Base-by-base conservation (phyloP, 1,140 invertebrate genomes). In the Trichonephila inaurata region DNA sequence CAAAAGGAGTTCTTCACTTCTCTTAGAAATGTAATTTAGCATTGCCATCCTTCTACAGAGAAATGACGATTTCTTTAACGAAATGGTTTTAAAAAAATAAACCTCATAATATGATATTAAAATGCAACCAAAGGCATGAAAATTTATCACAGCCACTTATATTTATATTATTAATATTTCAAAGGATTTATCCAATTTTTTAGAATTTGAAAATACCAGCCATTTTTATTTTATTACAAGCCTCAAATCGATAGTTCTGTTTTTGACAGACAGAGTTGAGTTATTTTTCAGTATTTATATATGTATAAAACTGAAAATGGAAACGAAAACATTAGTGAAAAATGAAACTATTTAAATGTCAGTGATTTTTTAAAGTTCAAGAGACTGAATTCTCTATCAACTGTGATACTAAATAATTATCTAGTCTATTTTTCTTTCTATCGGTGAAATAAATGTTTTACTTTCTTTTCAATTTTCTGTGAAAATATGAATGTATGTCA, bases 401-500 rank as follows among this genome's bases (percentile, higher is more conserved):
- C 0, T 51, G 7, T 51, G 10, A 51, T 1, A 51, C 51, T 12
- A 8, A 5, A 51, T 2, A 51, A 51, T 10, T 12, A 10, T 2
- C 51, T 51, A 10, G 5, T 51, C 51, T 33, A 33, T 62, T 18
- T 28, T 62, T 16, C 28, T 33, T 60, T 58, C n/a, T 24, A 51
- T 7, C 21, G 10, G 58, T 62, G 0, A 28, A 33, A 33, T 62
- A 62, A 16, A 19, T 87, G 58, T 5, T 58, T 19, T 87, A 40
- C 16, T 16, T 72, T 24, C 28, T 4, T 28, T 62, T 62, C 33
- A 12, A 51, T 51, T 51, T 51, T 51, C 3, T 51, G 7, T 51
- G 7, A 51, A 51, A 69, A 24, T 7, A 28, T 62, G 21, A 58
- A 91, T 91, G 40, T 92, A 66, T 92, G 90, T 92, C 90, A 69